Evolutionary conservation across 2,888 invertebrate species (phyloP), one percentile per base, ranked within the genome.

Genomic region (Macrosoma leucophasiata): DNA sequence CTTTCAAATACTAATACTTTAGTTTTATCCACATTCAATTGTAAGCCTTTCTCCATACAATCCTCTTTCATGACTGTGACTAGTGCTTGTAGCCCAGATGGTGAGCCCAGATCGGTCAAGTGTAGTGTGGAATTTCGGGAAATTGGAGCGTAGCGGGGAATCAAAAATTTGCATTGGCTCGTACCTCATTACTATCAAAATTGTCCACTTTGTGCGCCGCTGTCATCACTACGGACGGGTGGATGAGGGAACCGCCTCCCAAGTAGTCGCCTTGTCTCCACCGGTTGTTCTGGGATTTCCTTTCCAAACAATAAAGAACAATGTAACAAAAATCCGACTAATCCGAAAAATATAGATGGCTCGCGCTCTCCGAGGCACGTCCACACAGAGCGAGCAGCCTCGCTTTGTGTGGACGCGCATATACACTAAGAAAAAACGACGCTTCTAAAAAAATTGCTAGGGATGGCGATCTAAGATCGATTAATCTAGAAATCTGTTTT

Each of bases 211-310:
- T 49, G 15, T 51, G 51, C 1, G 49, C 44, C 2, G 30, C 40
- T 1, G 51, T 51, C 12, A 51, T 33, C n/a, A 52, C 50, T 2
- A 50, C 50, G 0, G 43, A 35, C 0, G 46, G 43, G 7, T 48
- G 44, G 19, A 52, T 47, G 13, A 52, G 23, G 4, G 43, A 36
- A 3, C 50, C 52, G 1, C 47, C 50, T 1, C 47, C 52, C 0
- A 42, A 31, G 21, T 47, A 46, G n/a, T 36, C 28, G 0, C 21
- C 9, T 7, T 31, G 12, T 8, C 29, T 30, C 14, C 27, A 41
- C 1, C 13, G 5, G 1, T 3, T 9, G 1, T 13, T 10, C 2
- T n/a, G 9, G 2, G 13, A 10, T 21, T 25, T 31, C 18, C 33
- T 37, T 20, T 22, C 15, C 7, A 26, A 29, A 22, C 3, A 18